Evolutionary conservation across 2,797 vertebrate genomes (phyloP), one percentile per base, ranked within the genome.

Genomic region (Eospalax fontanierii): DNA sequence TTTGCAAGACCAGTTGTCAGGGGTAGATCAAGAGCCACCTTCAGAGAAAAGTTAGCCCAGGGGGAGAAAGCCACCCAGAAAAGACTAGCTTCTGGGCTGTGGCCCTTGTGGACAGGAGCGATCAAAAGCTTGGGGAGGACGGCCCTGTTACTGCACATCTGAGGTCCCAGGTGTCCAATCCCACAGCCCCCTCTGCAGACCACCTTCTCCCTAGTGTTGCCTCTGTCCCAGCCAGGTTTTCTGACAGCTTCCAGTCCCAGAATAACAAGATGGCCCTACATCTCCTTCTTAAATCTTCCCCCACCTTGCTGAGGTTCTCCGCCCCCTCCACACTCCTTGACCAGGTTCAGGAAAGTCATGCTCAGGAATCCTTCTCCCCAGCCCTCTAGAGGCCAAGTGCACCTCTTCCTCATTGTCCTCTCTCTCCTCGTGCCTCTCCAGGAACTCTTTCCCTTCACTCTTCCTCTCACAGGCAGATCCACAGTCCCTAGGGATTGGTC

Each of bases 401-500:
- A 9, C 50, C 61, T 63, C 61, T 63, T 21, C 24, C 61, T 63
- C 2, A 21, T 26, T 63, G 19, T 63, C 61, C 61, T 63, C 18
- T 63, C 61, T 26, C 59, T n/a, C 90, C 24, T 71, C 5, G 2
- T 22, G 35, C 74, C 78, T 78, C 46, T 26, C 15, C 15, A n/a
- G 8, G 4, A 35, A 26, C 66, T 89, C 75, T 54, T 66, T 92
- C 57, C 46, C 71, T 35, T 71, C 63, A 85, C n/a, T 33, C 26
- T 66, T 76, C 82, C 78, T 90, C 86, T 95, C 54, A 40, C 65
- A 83, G 81, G 94, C 97, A 97, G 95, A 96, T 82, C 93, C 84
- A 87, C 59, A 22, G 78, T 66, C 97, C 95, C 95, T 28, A 19
- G 97, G 91, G 95, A 95, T 76, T 73, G 78, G 93, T 95, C 78